phyloP scores from a whole-genome alignment of 2,113 vertebrate species.

The Uropsilus gracilis region DNA sequence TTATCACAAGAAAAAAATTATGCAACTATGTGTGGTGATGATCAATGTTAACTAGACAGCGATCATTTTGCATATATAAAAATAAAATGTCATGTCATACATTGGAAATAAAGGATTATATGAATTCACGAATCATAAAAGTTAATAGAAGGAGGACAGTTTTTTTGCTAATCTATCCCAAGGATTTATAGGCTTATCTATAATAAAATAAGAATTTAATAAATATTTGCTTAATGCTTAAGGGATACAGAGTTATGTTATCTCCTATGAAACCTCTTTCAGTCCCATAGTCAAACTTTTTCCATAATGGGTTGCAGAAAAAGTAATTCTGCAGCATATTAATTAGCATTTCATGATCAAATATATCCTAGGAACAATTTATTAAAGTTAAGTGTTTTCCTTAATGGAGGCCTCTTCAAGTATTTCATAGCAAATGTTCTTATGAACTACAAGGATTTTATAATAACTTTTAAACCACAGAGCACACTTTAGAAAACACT shows the following conservation, averaged over 20 bases:
- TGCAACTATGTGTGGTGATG: no score
- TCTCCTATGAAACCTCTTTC: background rate
- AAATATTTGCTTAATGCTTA: conserved; percentile 9
- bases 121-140: background rate
- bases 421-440: background rate
- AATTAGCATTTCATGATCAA: background rate
- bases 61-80: no score
- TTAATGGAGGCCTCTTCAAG: background rate
- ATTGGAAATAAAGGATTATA: background rate
- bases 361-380: background rate
- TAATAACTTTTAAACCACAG: conserved; percentile 10
- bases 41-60: no score
- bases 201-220: background rate
- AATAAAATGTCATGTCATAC: no score
- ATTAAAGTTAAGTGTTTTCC: background rate
- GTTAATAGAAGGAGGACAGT: background rate
- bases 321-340: background rate
- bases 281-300: background rate
- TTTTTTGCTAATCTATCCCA: background rate
- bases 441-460: background rate
- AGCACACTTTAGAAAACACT: background rate
- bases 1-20: no score
- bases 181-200: background rate
- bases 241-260: background rate
- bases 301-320: background rate